Percentiles rank a stretch among this genome's conserved stretches.
Evolutionary conservation across 2,888 invertebrate species (phyloP).

Genomic region (Buathra laborator): DNA sequence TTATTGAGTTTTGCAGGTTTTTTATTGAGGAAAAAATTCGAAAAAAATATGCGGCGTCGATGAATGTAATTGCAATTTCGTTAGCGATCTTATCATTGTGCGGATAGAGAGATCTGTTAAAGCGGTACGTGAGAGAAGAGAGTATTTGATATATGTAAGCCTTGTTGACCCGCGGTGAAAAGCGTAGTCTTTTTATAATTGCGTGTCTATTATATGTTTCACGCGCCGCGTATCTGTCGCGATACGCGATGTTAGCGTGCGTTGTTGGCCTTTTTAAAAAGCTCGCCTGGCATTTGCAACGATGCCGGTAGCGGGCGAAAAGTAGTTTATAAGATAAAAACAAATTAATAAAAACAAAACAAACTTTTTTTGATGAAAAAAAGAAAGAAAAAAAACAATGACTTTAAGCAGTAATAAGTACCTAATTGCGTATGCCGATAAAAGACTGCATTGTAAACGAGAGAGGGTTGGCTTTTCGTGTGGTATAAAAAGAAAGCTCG

Average conservation of each 20-base stretch:
- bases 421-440: constrained; percentile 69
- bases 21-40: background rate
- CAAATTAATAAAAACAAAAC: constrained; percentile 43
- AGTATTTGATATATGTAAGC: constrained; percentile 52
- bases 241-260: constrained; percentile 71
- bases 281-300: constrained; percentile 70
- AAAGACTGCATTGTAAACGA: constrained; percentile 72
- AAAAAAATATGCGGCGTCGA: background rate
- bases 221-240: constrained; percentile 72
- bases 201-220: constrained; percentile 66
- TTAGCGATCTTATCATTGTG: constrained; percentile 17
- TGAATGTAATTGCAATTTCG: constrained; percentile 11
- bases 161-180: constrained; percentile 48
- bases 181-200: constrained; percentile 52
- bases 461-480: constrained; percentile 47
- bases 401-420: constrained; percentile 65
- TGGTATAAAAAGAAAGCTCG: constrained; percentile 53
- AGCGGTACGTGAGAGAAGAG: constrained; percentile 54
- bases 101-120: constrained; percentile 47
- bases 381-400: constrained; percentile 34
- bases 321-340: constrained; percentile 40
- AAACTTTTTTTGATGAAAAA: constrained; percentile 52
- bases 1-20: too few relatives aligned
- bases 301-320: constrained; percentile 67
- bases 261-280: constrained; percentile 72